These are phyloP conservation scores for Drosophila quasianomalipes DNA, from an alignment of 2,888 invertebrate genomes.

Conservation along the genomic window DNA sequence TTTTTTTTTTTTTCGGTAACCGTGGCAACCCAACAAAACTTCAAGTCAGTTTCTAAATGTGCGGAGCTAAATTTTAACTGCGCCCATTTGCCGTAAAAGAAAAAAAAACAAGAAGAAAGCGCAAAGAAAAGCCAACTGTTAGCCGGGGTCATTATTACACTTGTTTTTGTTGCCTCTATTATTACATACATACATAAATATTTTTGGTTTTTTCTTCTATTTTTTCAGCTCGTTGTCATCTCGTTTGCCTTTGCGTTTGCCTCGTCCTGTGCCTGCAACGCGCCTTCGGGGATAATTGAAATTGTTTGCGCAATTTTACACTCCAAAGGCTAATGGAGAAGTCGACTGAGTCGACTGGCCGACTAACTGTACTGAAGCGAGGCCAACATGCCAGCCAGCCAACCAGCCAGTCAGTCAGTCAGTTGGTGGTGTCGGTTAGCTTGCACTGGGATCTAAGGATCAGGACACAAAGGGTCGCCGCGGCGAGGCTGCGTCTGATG, in stretches of 20 bases:
- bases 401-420: slow-evolving; percentile 15
- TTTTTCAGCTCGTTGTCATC: slow-evolving; percentile 67
- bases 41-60: slow-evolving; percentile 68
- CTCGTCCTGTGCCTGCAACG: slow-evolving; percentile 61
- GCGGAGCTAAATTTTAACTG: slow-evolving; percentile 61
- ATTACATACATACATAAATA: slow-evolving; percentile 65
- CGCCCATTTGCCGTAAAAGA: slow-evolving; percentile 50
- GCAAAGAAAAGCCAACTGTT: slow-evolving; percentile 23
- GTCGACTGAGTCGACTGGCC: slow-evolving; percentile 76
- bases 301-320: slow-evolving; percentile 83
- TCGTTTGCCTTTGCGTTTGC: slow-evolving; percentile 44
- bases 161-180: slow-evolving; percentile 70
- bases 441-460: slow-evolving; percentile 27
- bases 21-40: slow-evolving; percentile 33
- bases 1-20: slow-evolving; percentile 1
- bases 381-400: slow-evolving; percentile 50
- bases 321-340: slow-evolving; percentile 81
- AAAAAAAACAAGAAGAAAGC: slow-evolving; percentile 1
- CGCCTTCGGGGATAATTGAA: slow-evolving; percentile 81
- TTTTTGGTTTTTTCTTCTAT: slow-evolving; percentile 40
- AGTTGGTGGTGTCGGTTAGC: slow-evolving; percentile 39
- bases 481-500: slow-evolving; percentile 34
- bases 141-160: slow-evolving; percentile 65
- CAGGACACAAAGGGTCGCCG: slow-evolving; percentile 8
- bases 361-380: slow-evolving; percentile 65